phyloP scores from a whole-genome alignment of 2,888 invertebrate genomes.

The Xestia sexstrigata region DNA sequence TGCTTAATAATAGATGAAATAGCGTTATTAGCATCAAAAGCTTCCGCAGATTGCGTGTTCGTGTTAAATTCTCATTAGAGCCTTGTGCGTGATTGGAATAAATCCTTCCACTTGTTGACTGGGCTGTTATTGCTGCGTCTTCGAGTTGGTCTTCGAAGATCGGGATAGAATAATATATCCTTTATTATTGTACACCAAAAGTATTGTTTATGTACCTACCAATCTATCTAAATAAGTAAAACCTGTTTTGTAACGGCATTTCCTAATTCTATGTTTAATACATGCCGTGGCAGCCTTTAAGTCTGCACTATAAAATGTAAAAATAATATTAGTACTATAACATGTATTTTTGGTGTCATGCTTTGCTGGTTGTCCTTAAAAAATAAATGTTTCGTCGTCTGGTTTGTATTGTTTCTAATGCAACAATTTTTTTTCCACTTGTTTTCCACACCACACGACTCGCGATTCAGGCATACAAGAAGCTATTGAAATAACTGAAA shows the following conservation, averaged over 20 bases:
- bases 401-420: background rate
- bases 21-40: constrained; percentile 71
- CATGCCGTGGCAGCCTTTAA: too few relatives aligned
- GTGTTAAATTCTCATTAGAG: constrained; percentile 75
- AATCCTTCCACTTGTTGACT: constrained; percentile 55
- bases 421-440: background rate
- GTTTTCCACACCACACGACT: background rate
- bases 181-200: background rate
- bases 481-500: background rate
- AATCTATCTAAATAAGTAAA: too few relatives aligned
- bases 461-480: background rate
- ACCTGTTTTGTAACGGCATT: too few relatives aligned
- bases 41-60: constrained; percentile 73
- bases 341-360: too few relatives aligned
- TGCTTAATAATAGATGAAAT: constrained; percentile 68
- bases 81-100: constrained; percentile 64
- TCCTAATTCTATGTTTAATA: too few relatives aligned
- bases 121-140: constrained; percentile 29
- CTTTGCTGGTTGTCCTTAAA: too few relatives aligned
- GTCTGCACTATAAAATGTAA: too few relatives aligned
- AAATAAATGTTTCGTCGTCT: background rate
- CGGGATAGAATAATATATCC: background rate
- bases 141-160: background rate
- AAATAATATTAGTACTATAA: too few relatives aligned
- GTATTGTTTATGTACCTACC: background rate